Evolutionary conservation across 2,113 vertebrate genomes (phyloP), one percentile per base, ranked within the genome.

Genomic region (Chloroceryle aenea): DNA sequence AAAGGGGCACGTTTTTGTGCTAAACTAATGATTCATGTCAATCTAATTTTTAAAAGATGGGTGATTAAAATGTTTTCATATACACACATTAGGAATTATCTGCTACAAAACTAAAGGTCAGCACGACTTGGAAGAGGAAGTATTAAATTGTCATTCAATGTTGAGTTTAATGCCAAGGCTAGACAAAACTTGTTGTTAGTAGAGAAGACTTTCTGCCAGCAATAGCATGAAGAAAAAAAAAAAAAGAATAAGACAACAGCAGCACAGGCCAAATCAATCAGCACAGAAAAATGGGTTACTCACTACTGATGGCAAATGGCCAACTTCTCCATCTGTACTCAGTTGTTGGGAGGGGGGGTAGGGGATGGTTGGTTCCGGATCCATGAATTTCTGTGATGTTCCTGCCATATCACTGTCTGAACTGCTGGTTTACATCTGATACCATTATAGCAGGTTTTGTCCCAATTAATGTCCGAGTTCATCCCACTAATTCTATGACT

Each of bases 221-320:
- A 94, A 77, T 53, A 80, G 23, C 81, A 63, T 56, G 20, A 25
- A 32, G 22, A 34, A 63, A 72, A 76, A 79, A 48, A 34, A 29
- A 58, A 73, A 73, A 74, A 80, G 4, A 50, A 32, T 53, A 88
- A 91, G 67, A 80, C 36, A 64, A 43, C 55, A 94, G 84, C 26
- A 59, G 61, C 47, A 30, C 25, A 85, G 86, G 73, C 75, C 85
- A 96, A 91, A 89, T 94, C 93, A 93, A 87, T 93, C 96, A 95
- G 55, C 63, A 83, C n/a, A 68, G 87, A 92, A 95, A 96, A 92
- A 96, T 85, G 50, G 62, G 87, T 94, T 96, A 73, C 62, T 95
- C 85, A 58, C 79, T 84, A 59, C 27, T 76, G 74, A 52, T 96
- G 90, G 90, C 90, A 78, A 92, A 34, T 18, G 69, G 95, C 91